Percentiles rank a stretch among this genome's conserved stretches.
Conservation (phyloP, 2,113 vertebrate species). For the Mesembrinibis cayennensis region DNA sequence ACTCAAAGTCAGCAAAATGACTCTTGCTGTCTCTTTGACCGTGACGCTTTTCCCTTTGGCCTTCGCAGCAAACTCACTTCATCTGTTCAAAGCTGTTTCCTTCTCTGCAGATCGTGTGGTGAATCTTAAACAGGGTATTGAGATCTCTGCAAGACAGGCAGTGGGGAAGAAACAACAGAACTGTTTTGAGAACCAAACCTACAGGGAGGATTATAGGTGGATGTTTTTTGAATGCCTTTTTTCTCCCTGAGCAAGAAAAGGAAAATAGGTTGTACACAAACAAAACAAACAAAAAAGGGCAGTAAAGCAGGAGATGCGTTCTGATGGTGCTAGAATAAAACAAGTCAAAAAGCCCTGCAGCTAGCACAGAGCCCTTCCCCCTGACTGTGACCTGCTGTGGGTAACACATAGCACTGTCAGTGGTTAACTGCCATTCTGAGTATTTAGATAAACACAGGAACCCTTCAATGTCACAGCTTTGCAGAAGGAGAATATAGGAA, state of each 20-base stretch:
- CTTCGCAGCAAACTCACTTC: background rate
- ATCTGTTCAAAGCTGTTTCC: background rate
- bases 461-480: background rate
- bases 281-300: background rate
- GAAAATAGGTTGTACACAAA: background rate
- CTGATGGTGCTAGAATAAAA: background rate
- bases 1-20: background rate
- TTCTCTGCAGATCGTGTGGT: background rate
- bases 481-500: background rate
- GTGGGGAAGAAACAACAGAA: background rate
- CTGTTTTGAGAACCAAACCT: background rate
- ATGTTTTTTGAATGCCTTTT: background rate
- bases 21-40: background rate
- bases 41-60: background rate
- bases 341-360: background rate
- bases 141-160: background rate
- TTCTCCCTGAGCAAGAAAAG: background rate
- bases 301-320: background rate
- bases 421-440: background rate
- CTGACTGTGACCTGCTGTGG: background rate
- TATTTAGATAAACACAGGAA: background rate
- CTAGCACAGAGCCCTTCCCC: background rate
- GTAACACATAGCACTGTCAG: background rate
- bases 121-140: background rate
- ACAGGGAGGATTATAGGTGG: background rate